A percentile compares a stretch with the other conserved stretches of the same genome.
Evolutionary conservation across 2,888 invertebrate genomes (phyloP).

Genomic region (Rutpela maculata): DNA sequence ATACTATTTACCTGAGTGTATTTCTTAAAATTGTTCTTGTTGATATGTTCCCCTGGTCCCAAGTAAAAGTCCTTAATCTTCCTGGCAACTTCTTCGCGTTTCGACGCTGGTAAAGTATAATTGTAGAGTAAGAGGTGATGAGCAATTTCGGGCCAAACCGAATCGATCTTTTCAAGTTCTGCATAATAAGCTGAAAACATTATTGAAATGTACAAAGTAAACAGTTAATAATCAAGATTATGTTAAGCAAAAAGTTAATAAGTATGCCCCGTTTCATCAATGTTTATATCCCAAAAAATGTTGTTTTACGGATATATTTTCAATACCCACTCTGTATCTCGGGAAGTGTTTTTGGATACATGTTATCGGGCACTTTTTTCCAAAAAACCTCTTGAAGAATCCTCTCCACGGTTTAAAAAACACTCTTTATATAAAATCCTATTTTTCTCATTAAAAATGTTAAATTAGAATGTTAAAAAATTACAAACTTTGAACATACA

Average conservation of each 20-base stretch:
- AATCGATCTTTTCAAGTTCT: background rate
- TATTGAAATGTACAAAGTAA: background rate
- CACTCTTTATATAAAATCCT: too few species aligned
- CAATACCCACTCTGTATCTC: too few species aligned
- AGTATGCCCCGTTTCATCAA: too few species aligned
- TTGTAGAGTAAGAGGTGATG: slow-evolving; percentile 62
- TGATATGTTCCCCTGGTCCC: slow-evolving; percentile 53
- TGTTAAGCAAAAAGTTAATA: too few species aligned
- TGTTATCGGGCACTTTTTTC: slow-evolving; percentile 74
- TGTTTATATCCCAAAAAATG: too few species aligned
- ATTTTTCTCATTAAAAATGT: too few species aligned
- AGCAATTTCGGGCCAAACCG: slow-evolving; percentile 59
- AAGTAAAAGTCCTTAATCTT: slow-evolving; percentile 64
- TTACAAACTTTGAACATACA: background rate
- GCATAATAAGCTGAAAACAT: background rate
- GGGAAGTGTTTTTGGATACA: too few species aligned
- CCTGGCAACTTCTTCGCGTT: slow-evolving; percentile 53
- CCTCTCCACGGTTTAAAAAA: too few species aligned
- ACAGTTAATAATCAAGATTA: too few species aligned
- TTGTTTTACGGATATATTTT: too few species aligned
- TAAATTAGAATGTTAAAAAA: slow-evolving; percentile 52
- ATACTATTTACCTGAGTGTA: slow-evolving; percentile 59
- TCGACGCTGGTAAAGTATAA: slow-evolving; percentile 57
- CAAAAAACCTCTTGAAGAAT: too few species aligned
- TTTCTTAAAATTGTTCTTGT: slow-evolving; percentile 53